Conservation (phyloP, 2,888 invertebrate species). For the Gymnocheta viridis region DNA sequence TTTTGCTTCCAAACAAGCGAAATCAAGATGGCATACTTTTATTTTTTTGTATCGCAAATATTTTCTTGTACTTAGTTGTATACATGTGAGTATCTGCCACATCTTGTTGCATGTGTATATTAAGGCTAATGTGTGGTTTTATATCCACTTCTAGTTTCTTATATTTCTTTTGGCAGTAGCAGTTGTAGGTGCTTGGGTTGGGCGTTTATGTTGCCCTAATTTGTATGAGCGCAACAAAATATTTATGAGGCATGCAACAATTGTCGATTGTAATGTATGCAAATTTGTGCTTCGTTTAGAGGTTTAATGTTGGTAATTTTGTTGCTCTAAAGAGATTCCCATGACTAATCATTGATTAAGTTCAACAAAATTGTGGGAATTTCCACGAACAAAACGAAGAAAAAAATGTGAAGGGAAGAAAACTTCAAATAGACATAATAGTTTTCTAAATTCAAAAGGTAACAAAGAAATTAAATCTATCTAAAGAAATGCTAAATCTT, state of each 20-base stretch:
- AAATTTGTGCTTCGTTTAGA: conserved; percentile 62
- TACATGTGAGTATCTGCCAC: conserved; percentile 31
- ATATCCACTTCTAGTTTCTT: conserved; percentile 15
- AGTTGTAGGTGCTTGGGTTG: conserved; percentile 56
- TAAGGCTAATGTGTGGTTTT: conserved; percentile 68
- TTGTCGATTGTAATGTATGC: conserved; percentile 58
- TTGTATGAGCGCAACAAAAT: conserved; percentile 61
- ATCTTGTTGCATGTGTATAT: conserved; percentile 58
- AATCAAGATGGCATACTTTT: conserved; percentile 67
- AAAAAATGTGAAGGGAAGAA: background rate
- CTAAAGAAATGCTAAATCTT: background rate
- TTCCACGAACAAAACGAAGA: background rate
- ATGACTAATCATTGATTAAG: conserved; percentile 64
- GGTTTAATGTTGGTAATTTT: conserved; percentile 57
- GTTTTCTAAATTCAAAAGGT: background rate
- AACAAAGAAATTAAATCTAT: background rate
- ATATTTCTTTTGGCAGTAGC: conserved; percentile 13
- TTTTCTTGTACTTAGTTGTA: conserved; percentile 5
- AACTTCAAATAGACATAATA: background rate
- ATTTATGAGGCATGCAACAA: conserved; percentile 59
- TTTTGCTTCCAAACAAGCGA: conserved; percentile 26
- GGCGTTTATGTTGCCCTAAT: conserved; percentile 68
- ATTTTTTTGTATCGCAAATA: background rate
- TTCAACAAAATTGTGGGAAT: conserved; percentile 65
- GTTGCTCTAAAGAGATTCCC: conserved; percentile 50